phyloP scores from a whole-genome alignment of 2,797 vertebrate genomes.

The Xyrichtys novacula region DNA sequence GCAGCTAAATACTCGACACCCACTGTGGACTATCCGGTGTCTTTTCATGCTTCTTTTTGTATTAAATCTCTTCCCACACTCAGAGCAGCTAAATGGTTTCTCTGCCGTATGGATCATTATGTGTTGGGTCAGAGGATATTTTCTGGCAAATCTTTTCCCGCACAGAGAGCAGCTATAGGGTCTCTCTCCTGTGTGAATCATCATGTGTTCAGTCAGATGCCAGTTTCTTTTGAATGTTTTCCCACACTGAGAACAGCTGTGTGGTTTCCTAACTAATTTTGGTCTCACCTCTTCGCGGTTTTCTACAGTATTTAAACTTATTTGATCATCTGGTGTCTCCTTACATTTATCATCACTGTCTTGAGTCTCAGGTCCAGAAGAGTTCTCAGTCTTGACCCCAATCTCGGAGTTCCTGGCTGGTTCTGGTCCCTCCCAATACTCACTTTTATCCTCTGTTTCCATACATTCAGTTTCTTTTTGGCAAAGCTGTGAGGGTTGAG shows the following conservation, averaged over 20 bases:
- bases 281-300: neutral
- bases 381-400: neutral
- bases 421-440: neutral
- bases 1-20: neutral
- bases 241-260: neutral
- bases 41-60: neutral
- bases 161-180: neutral
- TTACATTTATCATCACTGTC: neutral
- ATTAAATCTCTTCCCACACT: neutral
- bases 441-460: neutral
- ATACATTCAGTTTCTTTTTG: neutral
- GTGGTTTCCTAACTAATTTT: neutral
- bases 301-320: neutral
- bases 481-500: slow-evolving; percentile 1
- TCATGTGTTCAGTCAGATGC: neutral
- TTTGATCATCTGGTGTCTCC: neutral
- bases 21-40: neutral
- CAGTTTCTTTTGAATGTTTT: neutral
- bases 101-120: neutral
- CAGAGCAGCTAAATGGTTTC: neutral
- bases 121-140: neutral
- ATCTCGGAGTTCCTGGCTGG: neutral
- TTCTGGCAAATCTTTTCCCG: neutral
- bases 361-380: neutral
- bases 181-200: neutral